phyloP scores from a whole-genome alignment of 2,888 invertebrate genomes.

The Agonopterix alstromeriana region DNA sequence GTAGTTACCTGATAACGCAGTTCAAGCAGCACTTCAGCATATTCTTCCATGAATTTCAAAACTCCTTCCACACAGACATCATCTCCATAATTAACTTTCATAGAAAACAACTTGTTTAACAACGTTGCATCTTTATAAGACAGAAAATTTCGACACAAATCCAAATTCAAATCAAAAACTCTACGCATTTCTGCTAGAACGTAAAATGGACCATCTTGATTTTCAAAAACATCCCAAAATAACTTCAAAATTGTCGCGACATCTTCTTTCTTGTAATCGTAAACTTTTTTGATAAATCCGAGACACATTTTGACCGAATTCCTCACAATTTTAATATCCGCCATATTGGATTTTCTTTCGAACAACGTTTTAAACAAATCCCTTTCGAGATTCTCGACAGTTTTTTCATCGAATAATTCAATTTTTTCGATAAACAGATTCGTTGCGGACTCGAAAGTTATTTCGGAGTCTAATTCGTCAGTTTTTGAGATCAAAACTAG shows the following conservation, averaged over 20 bases:
- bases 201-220: slow-evolving; percentile 8
- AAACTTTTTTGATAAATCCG: slow-evolving; percentile 16
- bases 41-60: slow-evolving; percentile 30
- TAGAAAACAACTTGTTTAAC: slow-evolving; percentile 11
- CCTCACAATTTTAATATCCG: slow-evolving; percentile 1
- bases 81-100: slow-evolving; percentile 5
- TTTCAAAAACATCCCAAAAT: slow-evolving; percentile 9
- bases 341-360: slow-evolving; percentile 1
- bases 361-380: background rate
- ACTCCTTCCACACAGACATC: slow-evolving; percentile 17
- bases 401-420: slow-evolving; percentile 24
- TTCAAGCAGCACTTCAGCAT: slow-evolving; percentile 23
- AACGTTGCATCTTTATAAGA: slow-evolving; percentile 11
- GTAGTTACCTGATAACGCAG: slow-evolving; percentile 22
- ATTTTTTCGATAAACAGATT: slow-evolving; percentile 34
- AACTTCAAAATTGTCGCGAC: slow-evolving; percentile 1
- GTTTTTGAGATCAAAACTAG: slow-evolving; percentile 23
- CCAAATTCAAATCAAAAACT: slow-evolving; percentile 13
- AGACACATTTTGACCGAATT: slow-evolving; percentile 15
- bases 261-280: slow-evolving; percentile 2
- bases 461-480: slow-evolving; percentile 13
- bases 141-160: slow-evolving; percentile 14
- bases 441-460: slow-evolving; percentile 24
- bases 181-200: slow-evolving; percentile 14
- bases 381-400: slow-evolving; percentile 2